Evolutionary conservation across 2,888 invertebrate genomes (phyloP).

Genomic region (Hydropsyche betteni): DNA sequence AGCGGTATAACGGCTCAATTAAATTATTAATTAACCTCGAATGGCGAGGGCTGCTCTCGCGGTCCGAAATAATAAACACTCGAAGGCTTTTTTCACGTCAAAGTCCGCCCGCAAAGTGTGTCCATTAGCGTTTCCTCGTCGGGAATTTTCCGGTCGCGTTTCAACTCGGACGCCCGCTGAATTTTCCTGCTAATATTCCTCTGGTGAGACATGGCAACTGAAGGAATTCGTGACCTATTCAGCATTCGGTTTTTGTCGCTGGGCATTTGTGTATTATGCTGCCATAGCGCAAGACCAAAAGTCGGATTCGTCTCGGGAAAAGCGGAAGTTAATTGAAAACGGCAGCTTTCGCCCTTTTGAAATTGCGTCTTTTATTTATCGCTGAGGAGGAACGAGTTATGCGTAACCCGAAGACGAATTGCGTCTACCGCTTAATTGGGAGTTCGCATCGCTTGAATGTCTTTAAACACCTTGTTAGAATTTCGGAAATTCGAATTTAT

Average conservation of each 20-base stretch:
- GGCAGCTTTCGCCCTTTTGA: background rate
- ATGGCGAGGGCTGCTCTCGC: too few relatives aligned
- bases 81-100: too few relatives aligned
- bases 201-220: background rate
- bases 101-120: background rate
- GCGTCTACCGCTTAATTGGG: too few relatives aligned
- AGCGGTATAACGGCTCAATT: too few relatives aligned
- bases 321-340: slow-evolving; percentile 26
- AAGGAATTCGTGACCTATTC: background rate
- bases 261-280: slow-evolving; percentile 14
- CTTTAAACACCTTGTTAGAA: too few relatives aligned
- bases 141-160: background rate
- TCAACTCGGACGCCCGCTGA: background rate
- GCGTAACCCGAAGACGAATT: too few relatives aligned
- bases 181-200: slow-evolving; percentile 1
- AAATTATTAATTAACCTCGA: too few relatives aligned
- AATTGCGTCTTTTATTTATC: background rate
- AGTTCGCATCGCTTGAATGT: too few relatives aligned
- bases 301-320: slow-evolving; percentile 17
- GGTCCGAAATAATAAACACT: too few relatives aligned
- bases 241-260: slow-evolving; percentile 16
- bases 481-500: too few relatives aligned
- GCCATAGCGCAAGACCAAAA: slow-evolving; percentile 10
- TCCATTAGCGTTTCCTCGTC: slow-evolving; percentile 7
- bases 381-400: too few relatives aligned